Evolutionary conservation across 2,113 vertebrate genomes (phyloP).

Genomic region (Balaenoptera acutorostrata): DNA sequence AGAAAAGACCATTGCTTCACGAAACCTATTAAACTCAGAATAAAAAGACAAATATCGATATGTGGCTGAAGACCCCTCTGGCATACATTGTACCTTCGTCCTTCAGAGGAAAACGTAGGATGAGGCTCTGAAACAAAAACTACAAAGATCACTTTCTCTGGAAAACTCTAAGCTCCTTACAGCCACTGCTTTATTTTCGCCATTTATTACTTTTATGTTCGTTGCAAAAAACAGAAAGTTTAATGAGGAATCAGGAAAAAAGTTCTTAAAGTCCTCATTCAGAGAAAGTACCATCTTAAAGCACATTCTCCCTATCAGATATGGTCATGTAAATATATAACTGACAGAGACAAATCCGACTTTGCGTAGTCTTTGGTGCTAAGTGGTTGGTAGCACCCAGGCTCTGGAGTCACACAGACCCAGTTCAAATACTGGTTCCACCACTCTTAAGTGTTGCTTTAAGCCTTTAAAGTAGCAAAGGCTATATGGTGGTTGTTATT

Average conservation of each 20-base stretch:
- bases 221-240: not conserved
- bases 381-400: not conserved
- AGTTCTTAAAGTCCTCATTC: not conserved
- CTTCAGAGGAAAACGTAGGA: not conserved
- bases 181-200: not conserved
- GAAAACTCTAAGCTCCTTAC: not conserved
- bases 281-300: not conserved
- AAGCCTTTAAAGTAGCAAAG: not conserved
- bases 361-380: not conserved
- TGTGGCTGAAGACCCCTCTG: not conserved
- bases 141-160: not conserved
- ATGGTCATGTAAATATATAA: not conserved
- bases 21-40: not conserved
- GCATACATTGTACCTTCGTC: not conserved
- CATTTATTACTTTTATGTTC: not conserved
- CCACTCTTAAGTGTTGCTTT: not conserved
- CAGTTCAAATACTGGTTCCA: not conserved
- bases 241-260: not conserved
- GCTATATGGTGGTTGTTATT: not conserved
- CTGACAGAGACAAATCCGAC: rapidly evolving
- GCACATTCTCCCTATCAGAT: not conserved
- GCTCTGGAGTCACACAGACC: not conserved
- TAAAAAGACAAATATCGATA: not conserved
- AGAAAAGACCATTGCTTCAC: not conserved
- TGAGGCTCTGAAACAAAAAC: not conserved